Base-by-base conservation (phyloP, 2,888 invertebrate genomes). In the Drosophila vallismaia region DNA sequence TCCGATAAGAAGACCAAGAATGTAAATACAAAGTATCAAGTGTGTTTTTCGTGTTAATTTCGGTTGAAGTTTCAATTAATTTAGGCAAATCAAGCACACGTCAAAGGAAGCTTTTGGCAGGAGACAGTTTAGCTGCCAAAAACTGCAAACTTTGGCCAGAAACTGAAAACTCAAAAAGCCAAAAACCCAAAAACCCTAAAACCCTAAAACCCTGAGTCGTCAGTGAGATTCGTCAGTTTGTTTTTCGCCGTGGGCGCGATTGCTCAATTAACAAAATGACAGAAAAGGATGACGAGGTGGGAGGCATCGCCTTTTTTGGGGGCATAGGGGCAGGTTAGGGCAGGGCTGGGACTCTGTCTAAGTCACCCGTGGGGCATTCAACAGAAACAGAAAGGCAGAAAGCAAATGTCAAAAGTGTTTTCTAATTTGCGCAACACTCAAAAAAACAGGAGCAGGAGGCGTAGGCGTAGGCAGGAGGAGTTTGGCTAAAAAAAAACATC, bases 341-440 rank as follows among this genome's bases (percentile, higher is more conserved):
- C 19, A 9, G 51, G 26, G 28, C 0, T 46, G 40, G 12, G 38
- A 9, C n/a, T 38, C 4, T n/a, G 8, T 10, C 7, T 19, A 9
- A 49, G 10, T 45, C 6, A n/a, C 1, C 14, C 42, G 38, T 29
- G 33, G 46, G 36, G 42, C 54, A 54, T 46, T 31, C 53, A 31
- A 49, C 52, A 64, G 58, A 36, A 31, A 14, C 33, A 57, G 38
- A 67, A 44, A 51, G 52, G n/a, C 36, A 57, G 19, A 67, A 63
- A 60, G 84, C 84, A 81, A 84, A 82, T 81, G 81, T 81, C 81
- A 84, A 79, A 81, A 82, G 85, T 81, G 85, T 84, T 81, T 81
- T 82, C 81, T 82, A 82, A 82, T 82, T 82, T 82, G 79, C 73
- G 79, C 81, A 73, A 75, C 75, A 77, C 76, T 74, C 85, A 59